Evolutionary conservation across 2,888 invertebrate genomes (phyloP).

Genomic region (Tinea trinotella): DNA sequence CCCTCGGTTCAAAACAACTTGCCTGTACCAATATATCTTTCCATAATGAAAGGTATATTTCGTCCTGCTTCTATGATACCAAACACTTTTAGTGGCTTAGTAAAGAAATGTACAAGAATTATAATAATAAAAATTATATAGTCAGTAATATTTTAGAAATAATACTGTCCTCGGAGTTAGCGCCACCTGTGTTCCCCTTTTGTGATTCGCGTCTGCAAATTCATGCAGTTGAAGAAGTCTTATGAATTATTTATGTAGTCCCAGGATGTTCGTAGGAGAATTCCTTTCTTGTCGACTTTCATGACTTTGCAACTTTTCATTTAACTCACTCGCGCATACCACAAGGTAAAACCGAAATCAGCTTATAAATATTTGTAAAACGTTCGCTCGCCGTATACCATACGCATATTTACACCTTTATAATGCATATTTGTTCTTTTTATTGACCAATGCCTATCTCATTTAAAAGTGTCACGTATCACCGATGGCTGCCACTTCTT

Average conservation of each 20-base stretch:
- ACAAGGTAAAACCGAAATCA: not conserved
- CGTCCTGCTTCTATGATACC: no score
- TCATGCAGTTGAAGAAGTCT: conserved; percentile 4
- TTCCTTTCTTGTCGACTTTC: conserved; percentile 8
- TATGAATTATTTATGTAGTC: conserved; percentile 15
- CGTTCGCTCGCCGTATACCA: not conserved
- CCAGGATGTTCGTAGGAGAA: not conserved
- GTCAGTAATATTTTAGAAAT: not conserved
- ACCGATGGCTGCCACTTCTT: conserved; percentile 27
- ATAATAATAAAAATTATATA: no score
- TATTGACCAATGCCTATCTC: conserved; percentile 18
- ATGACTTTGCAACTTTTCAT: conserved; percentile 5
- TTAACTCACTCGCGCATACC: not conserved
- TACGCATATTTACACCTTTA: conserved; percentile 8
- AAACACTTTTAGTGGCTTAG: no score
- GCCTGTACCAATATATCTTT: no score
- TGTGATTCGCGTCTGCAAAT: conserved; percentile 3
- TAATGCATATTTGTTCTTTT: conserved; percentile 8
- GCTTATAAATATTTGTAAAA: conserved; percentile 7
- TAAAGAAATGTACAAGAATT: no score
- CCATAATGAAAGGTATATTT: no score
- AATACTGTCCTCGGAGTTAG: not conserved
- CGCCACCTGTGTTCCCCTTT: conserved; percentile 9
- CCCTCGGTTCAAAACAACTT: no score
- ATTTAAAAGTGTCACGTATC: conserved; percentile 18